phyloP scores from a whole-genome alignment of 2,113 vertebrate species.

The Semicossyphus pulcher region DNA sequence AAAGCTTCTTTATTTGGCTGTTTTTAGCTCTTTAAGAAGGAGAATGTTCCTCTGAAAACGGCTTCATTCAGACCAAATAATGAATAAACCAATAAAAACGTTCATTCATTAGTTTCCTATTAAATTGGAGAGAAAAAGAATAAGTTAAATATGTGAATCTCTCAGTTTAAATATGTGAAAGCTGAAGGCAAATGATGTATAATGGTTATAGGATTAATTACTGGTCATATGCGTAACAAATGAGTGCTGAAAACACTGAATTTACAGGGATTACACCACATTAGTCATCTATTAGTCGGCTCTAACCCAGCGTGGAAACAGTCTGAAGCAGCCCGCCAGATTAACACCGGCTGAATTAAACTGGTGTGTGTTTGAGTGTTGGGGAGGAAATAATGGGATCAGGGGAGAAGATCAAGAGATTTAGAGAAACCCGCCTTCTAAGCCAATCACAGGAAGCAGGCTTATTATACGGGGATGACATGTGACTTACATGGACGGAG shows the following conservation, averaged over 20 bases:
- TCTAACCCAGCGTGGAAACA: not conserved
- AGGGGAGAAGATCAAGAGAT: slow-evolving; percentile 44
- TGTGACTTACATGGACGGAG: not conserved
- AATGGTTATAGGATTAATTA: not conserved
- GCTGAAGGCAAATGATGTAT: not conserved
- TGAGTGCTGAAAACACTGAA: slow-evolving; percentile 23
- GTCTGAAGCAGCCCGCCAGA: slow-evolving; percentile 29
- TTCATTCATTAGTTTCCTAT: too few species aligned
- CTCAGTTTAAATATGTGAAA: not conserved
- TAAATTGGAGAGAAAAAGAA: too few species aligned
- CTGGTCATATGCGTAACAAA: not conserved
- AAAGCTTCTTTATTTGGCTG: too few species aligned
- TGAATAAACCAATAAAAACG: too few species aligned
- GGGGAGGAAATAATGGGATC: slow-evolving; percentile 53
- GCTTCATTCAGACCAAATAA: too few species aligned
- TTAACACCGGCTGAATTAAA: slow-evolving; percentile 30
- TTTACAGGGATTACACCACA: slow-evolving; percentile 12
- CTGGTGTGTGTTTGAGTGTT: slow-evolving; percentile 25
- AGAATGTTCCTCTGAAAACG: too few species aligned
- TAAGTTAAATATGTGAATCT: too few species aligned
- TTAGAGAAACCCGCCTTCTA: slow-evolving; percentile 11
- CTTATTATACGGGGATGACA: not conserved
- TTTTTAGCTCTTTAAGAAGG: too few species aligned
- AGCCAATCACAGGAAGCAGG: slow-evolving; percentile 14
- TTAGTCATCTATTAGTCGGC: slow-evolving; percentile 31